A percentile compares a stretch with the other conserved stretches of the same genome.
Evolutionary conservation across 2,888 invertebrate species (phyloP).

Genomic region (Pammene fasciana): DNA sequence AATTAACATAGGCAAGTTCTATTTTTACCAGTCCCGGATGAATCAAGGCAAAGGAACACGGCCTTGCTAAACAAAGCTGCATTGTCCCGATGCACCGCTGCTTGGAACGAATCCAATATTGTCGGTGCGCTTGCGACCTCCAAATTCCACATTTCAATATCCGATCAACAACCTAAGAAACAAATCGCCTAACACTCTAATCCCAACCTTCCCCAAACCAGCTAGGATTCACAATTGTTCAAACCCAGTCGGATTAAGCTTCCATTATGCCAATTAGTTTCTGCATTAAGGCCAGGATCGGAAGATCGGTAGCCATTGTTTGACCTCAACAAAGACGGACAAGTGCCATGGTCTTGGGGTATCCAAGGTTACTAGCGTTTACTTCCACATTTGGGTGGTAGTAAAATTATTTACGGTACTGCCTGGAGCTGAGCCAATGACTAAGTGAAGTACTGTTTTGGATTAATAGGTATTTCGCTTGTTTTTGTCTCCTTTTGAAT

Average conservation of each 20-base stretch:
- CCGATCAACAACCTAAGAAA: slow-evolving; percentile 52
- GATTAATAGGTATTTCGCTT: slow-evolving; percentile 7
- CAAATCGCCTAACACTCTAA: slow-evolving; percentile 33
- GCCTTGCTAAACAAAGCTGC: slow-evolving; percentile 72
- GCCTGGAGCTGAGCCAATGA: slow-evolving; percentile 29
- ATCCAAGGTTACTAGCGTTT: slow-evolving; percentile 73
- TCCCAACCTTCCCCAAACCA: slow-evolving; percentile 27
- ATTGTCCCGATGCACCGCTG: slow-evolving; percentile 70
- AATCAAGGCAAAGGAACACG: slow-evolving; percentile 66
- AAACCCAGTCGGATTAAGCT: slow-evolving; percentile 10
- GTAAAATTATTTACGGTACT: slow-evolving; percentile 49
- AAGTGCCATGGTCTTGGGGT: slow-evolving; percentile 61
- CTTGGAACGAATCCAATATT: slow-evolving; percentile 82
- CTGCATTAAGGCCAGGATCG: slow-evolving; percentile 71
- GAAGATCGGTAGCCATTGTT: slow-evolving; percentile 69
- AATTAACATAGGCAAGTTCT: slow-evolving; percentile 29
- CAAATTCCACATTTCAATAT: slow-evolving; percentile 80
- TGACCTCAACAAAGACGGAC: slow-evolving; percentile 77
- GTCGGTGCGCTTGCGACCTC: slow-evolving; percentile 75
- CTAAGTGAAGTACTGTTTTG: slow-evolving; percentile 19
- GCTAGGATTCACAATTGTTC: slow-evolving; percentile 46
- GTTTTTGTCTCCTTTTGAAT: neutral
- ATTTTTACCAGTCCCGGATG: slow-evolving; percentile 46
- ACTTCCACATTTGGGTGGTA: slow-evolving; percentile 54
- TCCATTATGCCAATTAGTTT: slow-evolving; percentile 63